Evolutionary conservation across 1,140 invertebrate species (phyloP).

Genomic region (Zaprionus taronus): DNA sequence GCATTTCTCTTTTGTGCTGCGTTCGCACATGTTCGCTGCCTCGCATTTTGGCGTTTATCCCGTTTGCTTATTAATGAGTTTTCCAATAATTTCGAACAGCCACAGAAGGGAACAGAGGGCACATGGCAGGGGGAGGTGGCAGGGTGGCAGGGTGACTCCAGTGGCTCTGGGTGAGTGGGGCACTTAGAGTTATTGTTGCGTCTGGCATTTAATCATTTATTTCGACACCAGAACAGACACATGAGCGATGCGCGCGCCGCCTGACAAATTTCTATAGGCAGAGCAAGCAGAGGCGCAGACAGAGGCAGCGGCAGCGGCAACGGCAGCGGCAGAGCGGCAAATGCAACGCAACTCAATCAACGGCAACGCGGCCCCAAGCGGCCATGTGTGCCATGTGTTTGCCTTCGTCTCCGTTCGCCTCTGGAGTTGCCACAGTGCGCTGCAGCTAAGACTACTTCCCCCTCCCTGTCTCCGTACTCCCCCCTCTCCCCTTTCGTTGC

Average conservation of each 20-base stretch:
- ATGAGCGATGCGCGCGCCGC: neutral
- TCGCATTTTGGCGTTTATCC: slow-evolving; percentile 54
- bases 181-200: slow-evolving; percentile 68
- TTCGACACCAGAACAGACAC: slow-evolving; percentile 36
- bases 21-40: slow-evolving; percentile 51
- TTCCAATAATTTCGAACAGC: slow-evolving; percentile 66
- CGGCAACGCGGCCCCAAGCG: slow-evolving; percentile 34
- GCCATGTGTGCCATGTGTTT: slow-evolving; percentile 8
- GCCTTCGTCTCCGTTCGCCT: no score
- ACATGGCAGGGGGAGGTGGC: neutral
- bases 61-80: slow-evolving; percentile 76
- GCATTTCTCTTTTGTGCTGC: slow-evolving; percentile 50
- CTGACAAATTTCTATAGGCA: slow-evolving; percentile 12
- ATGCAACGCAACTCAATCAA: slow-evolving; percentile 57
- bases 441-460: neutral
- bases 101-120: neutral
- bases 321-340: slow-evolving; percentile 14
- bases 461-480: neutral
- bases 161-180: slow-evolving; percentile 17
- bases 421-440: neutral
- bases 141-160: neutral
- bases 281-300: neutral
- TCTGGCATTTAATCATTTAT: slow-evolving; percentile 53
- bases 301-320: neutral
- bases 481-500: neutral